Base-by-base conservation (phyloP, 2,113 vertebrate genomes). In the Nestor notabilis region DNA sequence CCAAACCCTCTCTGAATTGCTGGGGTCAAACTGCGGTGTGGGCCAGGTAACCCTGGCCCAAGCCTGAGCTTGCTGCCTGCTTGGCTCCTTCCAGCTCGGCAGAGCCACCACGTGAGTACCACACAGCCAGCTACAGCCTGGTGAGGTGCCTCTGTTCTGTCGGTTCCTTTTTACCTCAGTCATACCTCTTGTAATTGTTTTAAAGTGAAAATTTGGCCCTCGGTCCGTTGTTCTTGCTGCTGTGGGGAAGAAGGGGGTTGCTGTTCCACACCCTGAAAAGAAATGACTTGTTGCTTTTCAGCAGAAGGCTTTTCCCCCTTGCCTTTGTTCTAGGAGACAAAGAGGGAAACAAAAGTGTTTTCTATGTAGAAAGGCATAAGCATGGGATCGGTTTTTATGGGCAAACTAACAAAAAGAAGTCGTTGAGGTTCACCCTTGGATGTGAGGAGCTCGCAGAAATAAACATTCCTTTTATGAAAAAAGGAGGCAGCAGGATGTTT, bases 311-410 rank as follows among this genome's bases (percentile, higher is more conserved):
- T 96, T 93, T 97, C 53, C 71, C 35, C 93, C 96, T 89, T 96
- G 96, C 97, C 97, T 98, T 98, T 98, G 98, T 98, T 98, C 87
- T 94, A 95, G 97, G 97, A 98, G 96, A 98, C 98, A 98, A 98
- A 98, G 93, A 93, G 96, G 94, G 92, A 97, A 97, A 98, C 97
- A 98, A 97, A 98, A 98, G 97, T 98, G 97, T 98, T 97, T 97
- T 98, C 94, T 93, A 14, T 89, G 89, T 93, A 95, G 97, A 97
- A 97, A 97, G 95, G 97, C 96, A 13, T 94, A 96, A 98, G 97
- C 97, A 97, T 95, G 96, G 95, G 96, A 90, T 97, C 88, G 80
- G 83, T 96, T 98, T 97, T 97, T 96, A 96, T 89, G 96, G 95
- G 95, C 95, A 97, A 96, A 96, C 87, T 93, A 80, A 97, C 70